Evolutionary conservation across 1,140 invertebrate species (phyloP), one percentile per base, ranked within the genome.

Genomic region (Magallana gigas): DNA sequence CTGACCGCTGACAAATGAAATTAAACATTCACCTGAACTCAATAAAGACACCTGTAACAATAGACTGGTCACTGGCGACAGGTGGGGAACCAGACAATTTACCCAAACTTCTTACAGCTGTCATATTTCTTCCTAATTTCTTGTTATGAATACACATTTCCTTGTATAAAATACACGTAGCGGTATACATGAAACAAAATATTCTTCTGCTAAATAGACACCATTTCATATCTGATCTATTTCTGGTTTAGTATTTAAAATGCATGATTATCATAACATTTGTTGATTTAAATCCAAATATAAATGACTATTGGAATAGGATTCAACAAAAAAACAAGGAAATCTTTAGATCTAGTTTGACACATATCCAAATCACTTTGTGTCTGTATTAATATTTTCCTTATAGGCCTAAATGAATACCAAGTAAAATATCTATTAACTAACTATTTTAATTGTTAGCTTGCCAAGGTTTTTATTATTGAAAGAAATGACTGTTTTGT

Each of bases 1-100:
- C 36, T 29, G 23, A 76, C 68, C 68, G 14, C 68, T 29, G 12
- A 7, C 8, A 76, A 16, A 71, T 12, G 23, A 76, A 76, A 76
- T 76, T 23, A 76, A 29, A 8, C 23, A 29, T 12, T 9, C 68
- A 76, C 68, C 68, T 76, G 23, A 76, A 76, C 29, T 76, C 68
- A 76, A 23, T 76, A 76, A 48, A 36, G 68, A 12, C 68, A 76
- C 68, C 68, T 76, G 68, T 76, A 23, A 48, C 23, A 71, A 71
- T 71, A 23, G 68, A 0, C 36, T 48, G 68, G 68, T 29, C 23
- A 76, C 18, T 9, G 23, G 14, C 23, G 23, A 23, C 68, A 76
- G 68, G 68, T 76, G 68, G 68, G 36, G 36, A 48, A 48, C 14
- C 68, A 76, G 12, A 71, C 29, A 9, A 12, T 12, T 18, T 29